These are phyloP conservation scores for Marronus borbonicus DNA, from an alignment of 2,888 invertebrate genomes.

Conservation along the genomic window DNA sequence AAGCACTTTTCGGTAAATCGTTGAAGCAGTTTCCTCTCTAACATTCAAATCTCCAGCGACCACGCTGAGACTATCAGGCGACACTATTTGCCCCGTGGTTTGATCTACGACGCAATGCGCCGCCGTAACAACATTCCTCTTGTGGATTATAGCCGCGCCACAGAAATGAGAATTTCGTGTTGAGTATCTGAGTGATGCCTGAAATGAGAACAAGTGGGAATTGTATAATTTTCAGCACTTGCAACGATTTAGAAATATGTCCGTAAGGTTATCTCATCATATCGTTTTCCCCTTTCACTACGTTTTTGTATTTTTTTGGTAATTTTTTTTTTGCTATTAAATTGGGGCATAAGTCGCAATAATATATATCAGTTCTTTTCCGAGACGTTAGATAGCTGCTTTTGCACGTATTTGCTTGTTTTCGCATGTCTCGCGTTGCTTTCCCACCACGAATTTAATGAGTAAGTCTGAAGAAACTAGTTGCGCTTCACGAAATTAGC, in stretches of 20 bases:
- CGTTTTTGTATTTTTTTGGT: no score
- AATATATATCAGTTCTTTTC: no score
- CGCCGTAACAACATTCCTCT: constrained; percentile 42
- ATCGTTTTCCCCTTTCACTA: no score
- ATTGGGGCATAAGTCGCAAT: no score
- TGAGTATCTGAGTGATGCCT: constrained; percentile 44
- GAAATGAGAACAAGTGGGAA: not conserved
- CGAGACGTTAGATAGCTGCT: no score
- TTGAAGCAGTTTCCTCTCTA: constrained; percentile 31
- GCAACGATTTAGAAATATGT: not conserved
- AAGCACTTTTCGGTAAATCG: constrained; percentile 29
- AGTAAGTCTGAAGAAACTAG: no score
- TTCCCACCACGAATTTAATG: no score
- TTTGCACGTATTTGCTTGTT: no score
- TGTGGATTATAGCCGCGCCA: constrained; percentile 48
- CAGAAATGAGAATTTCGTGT: constrained; percentile 47
- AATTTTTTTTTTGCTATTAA: no score
- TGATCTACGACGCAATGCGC: constrained; percentile 43
- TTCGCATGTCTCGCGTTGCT: no score
- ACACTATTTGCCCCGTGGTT: not conserved
- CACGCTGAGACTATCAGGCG: constrained; percentile 29
- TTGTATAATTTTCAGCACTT: not conserved
- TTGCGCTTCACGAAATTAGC: no score
- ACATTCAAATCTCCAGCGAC: constrained; percentile 49
- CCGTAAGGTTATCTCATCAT: no score